A percentile compares a stretch with the other conserved stretches of the same genome.
phyloP scores from a whole-genome alignment of 2,888 invertebrate genomes.

The Lamproptera curius region DNA sequence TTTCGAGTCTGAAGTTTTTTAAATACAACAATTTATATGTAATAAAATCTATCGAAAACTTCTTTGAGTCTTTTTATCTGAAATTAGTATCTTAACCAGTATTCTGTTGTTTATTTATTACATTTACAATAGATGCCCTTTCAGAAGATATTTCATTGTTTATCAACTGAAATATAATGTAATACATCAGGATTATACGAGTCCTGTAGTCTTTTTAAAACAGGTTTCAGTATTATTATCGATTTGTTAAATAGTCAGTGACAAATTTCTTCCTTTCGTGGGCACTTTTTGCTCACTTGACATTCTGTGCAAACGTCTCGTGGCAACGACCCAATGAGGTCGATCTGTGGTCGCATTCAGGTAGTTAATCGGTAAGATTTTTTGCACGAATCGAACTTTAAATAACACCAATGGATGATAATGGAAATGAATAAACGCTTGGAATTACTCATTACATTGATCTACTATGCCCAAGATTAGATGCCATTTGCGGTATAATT shows the following conservation, averaged over 20 bases:
- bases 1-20: too few species aligned
- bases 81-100: not conserved
- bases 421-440: too few species aligned
- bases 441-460: too few species aligned
- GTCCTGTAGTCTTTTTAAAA: not conserved
- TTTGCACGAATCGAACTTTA: conserved; percentile 30
- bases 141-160: too few species aligned
- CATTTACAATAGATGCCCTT: too few species aligned
- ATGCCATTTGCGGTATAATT: too few species aligned
- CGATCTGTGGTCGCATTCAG: conserved; percentile 40
- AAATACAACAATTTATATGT: too few species aligned
- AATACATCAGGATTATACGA: not conserved
- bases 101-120: too few species aligned
- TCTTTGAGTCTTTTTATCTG: too few species aligned
- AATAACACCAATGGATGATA: conserved; percentile 1
- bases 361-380: conserved; percentile 42
- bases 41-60: too few species aligned
- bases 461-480: too few species aligned
- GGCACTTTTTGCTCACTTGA: conserved; percentile 33
- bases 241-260: not conserved
- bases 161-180: not conserved
- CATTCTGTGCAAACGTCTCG: conserved; percentile 48
- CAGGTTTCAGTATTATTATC: not conserved
- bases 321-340: conserved; percentile 64
- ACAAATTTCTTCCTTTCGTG: not conserved